phyloP scores from a whole-genome alignment of 2,113 vertebrate species.

The Menura novaehollandiae region DNA sequence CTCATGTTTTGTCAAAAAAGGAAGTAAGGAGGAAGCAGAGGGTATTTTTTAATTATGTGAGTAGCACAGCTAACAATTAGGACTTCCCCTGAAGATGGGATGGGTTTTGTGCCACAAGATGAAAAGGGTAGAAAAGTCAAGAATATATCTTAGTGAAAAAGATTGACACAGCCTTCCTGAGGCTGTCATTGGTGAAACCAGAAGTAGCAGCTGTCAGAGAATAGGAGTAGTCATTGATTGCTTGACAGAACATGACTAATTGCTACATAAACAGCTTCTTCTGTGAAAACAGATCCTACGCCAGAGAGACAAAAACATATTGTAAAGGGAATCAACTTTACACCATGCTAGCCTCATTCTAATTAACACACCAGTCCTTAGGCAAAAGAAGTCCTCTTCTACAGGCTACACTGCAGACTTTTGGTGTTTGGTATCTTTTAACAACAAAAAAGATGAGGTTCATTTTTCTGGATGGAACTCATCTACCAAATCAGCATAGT shows the following conservation, averaged over 20 bases:
- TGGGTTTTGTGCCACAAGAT: background rate
- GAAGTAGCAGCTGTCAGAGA: constrained; percentile 6
- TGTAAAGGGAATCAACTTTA: constrained; percentile 19
- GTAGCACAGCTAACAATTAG: background rate
- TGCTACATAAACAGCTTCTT: constrained; percentile 48
- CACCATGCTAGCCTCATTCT: constrained; percentile 38
- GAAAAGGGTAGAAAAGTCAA: background rate
- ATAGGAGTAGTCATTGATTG: constrained; percentile 21
- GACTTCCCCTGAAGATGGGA: background rate
- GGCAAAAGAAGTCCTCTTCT: background rate
- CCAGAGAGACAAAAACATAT: constrained; percentile 30
- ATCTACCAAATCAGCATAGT: background rate
- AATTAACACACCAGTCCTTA: constrained; percentile 17
- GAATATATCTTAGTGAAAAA: background rate
- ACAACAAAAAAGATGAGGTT: background rate
- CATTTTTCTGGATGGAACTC: background rate
- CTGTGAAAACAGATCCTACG: constrained; percentile 31
- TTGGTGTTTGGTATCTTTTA: background rate
- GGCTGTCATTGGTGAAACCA: background rate
- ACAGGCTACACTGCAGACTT: background rate
- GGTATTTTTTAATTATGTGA: background rate
- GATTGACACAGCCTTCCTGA: background rate
- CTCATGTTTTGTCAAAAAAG: background rate
- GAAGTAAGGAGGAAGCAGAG: background rate
- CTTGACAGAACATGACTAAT: constrained; percentile 34